Base-by-base conservation (phyloP, 2,888 invertebrate species). In the Hirtodrosophila confusa region DNA sequence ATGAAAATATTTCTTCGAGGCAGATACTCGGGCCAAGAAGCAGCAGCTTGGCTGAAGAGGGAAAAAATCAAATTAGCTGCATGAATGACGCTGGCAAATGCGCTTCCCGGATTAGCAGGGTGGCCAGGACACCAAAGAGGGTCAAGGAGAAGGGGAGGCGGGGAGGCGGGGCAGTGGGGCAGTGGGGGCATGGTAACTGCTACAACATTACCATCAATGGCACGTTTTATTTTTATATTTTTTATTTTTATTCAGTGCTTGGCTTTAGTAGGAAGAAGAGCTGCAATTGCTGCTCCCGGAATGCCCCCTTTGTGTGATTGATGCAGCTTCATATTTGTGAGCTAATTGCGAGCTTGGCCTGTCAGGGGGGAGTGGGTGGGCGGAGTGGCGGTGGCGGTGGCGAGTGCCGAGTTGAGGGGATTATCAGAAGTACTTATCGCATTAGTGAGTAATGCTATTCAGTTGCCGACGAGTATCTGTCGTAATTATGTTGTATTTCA, bases 1-100 rank as follows among this genome's bases (percentile, higher is more conserved):
- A 83, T 83, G 86, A 86, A 83, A 83, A 80, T 83, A 83, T 83
- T 86, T 69, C 78, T 74, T 49, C 49, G 29, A 17, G 51, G 56
- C 62, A 51, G 41, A 35, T 17, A 17, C 17, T 17, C 17, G 17
- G 17, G 29, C 17, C 29, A 31, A 29, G 12, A n/a, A 49, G 29
- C 24, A 64, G 43, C 62, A 62, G 47, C 56, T 64, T 62, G 54
- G 55, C 62, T 69, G 53, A 58, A 67, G 68, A 64, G 62, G 64
- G 67, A 79, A 75, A 77, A 83, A 83, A 83, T 83, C 80, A 83
- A 83, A 83, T 83, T 83, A 83, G 82, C 73, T 83, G 80, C 82
- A 69, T 83, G 83, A 86, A 83, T 82, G 83, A 83, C 65, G 67
- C 58, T 69, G 78, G 75, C 75, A 80, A 79, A 79, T 80, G 79